phyloP scores from a whole-genome alignment of 2,113 vertebrate genomes.

The Rostratula benghalensis region DNA sequence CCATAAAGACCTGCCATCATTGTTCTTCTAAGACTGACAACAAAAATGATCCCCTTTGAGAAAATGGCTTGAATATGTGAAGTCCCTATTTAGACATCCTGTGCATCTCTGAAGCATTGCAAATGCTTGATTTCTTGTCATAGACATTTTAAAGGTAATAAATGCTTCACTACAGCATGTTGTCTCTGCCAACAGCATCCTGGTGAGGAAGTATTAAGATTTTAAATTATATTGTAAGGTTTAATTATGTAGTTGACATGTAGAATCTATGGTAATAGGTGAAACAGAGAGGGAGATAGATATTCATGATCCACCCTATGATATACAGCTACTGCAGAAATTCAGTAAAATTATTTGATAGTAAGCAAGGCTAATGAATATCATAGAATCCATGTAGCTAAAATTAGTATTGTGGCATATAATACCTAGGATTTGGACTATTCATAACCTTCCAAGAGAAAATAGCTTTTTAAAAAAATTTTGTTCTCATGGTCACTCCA shows the following conservation, averaged over 20 bases:
- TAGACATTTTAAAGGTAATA: background rate
- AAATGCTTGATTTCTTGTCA: conserved; percentile 10
- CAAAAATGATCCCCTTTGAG: conserved; percentile 21
- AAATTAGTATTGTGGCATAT: background rate
- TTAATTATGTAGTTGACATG: background rate
- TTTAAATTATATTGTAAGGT: background rate
- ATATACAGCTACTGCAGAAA: background rate
- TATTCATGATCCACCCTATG: background rate
- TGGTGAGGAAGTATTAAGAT: background rate
- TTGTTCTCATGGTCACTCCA: background rate
- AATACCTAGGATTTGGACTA: background rate
- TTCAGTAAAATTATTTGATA: background rate
- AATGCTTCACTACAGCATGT: background rate
- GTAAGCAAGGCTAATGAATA: background rate
- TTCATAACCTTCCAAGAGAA: background rate
- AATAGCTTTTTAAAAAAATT: background rate
- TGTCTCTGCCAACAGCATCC: background rate
- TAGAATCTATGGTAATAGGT: background rate
- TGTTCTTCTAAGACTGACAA: conserved; percentile 9
- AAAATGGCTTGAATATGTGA: background rate
- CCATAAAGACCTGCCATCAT: conserved; percentile 7
- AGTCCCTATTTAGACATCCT: background rate
- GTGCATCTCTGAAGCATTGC: background rate
- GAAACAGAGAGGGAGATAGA: background rate
- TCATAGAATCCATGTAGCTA: background rate